These are phyloP conservation scores for Drosophila nannoptera DNA, from an alignment of 1,140 invertebrate species.

Conservation along the genomic window DNA sequence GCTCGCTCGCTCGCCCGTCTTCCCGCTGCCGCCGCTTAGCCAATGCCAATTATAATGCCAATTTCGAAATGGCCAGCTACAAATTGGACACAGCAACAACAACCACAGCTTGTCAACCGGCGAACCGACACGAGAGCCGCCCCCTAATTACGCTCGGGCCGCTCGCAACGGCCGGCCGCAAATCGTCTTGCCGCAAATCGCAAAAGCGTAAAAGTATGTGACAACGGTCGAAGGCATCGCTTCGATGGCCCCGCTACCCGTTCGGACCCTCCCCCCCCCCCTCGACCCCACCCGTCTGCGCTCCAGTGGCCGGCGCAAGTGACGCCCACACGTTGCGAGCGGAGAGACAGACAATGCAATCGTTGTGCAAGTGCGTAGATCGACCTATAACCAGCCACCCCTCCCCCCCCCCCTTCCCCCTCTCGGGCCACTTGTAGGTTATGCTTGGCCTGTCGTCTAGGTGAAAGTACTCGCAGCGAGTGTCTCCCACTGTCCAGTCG, in stretches of 20 bases:
- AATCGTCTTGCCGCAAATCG: constrained; percentile 56
- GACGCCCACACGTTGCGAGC: constrained; percentile 70
- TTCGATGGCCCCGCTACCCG: constrained; percentile 39
- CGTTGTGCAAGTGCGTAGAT: constrained; percentile 55
- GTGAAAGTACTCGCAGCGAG: constrained; percentile 54
- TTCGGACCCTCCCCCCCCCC: neutral
- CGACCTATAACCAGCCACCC: neutral
- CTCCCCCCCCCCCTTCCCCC: neutral
- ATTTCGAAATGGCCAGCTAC: constrained; percentile 41
- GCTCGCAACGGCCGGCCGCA: constrained; percentile 7
- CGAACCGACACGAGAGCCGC: constrained; percentile 60
- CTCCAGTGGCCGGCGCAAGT: constrained; percentile 63
- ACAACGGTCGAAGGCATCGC: constrained; percentile 60
- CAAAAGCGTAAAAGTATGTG: constrained; percentile 75
- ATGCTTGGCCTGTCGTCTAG: constrained; percentile 49
- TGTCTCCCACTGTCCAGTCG: neutral
- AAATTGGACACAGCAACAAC: constrained; percentile 35
- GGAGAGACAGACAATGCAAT: constrained; percentile 60
- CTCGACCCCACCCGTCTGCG: constrained; percentile 9
- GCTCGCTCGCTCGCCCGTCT: neutral
- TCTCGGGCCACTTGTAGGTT: constrained; percentile 27
- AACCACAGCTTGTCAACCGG: constrained; percentile 63
- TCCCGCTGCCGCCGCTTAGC: neutral
- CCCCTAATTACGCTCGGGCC: constrained; percentile 59
- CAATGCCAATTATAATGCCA: constrained; percentile 31